Evolutionary conservation across 2,888 invertebrate species (phyloP).

Genomic region (Siphlonurus alternatus): DNA sequence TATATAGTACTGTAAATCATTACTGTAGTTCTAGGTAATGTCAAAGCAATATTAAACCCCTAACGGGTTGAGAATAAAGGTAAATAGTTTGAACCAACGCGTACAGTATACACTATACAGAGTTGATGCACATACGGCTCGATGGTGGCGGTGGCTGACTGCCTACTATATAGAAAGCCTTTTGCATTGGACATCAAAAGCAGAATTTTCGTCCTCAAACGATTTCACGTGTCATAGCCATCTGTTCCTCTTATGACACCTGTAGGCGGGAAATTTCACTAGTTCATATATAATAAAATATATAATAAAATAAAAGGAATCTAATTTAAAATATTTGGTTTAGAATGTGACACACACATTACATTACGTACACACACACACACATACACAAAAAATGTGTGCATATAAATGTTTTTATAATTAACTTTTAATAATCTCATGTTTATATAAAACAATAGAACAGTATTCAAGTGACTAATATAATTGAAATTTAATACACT

Average conservation of each 20-base stretch:
- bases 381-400: no score
- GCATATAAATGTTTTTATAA: no score
- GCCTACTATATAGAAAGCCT: neutral
- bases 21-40: no score
- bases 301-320: neutral
- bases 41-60: no score
- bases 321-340: no score
- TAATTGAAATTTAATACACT: no score
- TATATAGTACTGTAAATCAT: no score
- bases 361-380: no score
- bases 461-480: no score
- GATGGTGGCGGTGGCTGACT: neutral
- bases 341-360: no score
- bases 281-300: neutral
- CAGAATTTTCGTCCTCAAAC: neutral
- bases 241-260: neutral
- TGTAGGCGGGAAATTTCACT: neutral
- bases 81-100: neutral
- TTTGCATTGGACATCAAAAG: neutral
- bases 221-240: neutral
- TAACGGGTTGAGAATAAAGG: neutral
- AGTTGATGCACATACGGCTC: neutral
- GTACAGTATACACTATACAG: neutral
- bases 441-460: no score
- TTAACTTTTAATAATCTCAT: no score